Evolutionary conservation across 2,797 vertebrate species (phyloP), one percentile per base, ranked within the genome.

Genomic region (Catamblyrhynchus diadema): DNA sequence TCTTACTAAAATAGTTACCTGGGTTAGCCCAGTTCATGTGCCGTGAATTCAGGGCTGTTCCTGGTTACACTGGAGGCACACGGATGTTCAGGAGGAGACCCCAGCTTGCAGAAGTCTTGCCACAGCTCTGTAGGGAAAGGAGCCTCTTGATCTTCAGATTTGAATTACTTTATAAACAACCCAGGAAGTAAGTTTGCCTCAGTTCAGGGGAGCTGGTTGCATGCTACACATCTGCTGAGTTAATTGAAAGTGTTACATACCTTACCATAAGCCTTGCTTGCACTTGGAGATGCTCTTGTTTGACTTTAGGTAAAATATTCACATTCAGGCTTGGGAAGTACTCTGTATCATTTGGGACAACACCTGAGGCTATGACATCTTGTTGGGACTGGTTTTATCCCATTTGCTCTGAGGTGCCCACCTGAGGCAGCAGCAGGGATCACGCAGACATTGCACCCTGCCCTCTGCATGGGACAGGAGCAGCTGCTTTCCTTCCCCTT

Each of bases 401-500:
- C 56, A 27, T 2, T 27, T 48, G 39, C 39, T 73, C 23, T 24
- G 21, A 73, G 53, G 30, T 37, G 84, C 42, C 19, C 17, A 12
- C 6, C n/a, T 20, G 53, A 50, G 75, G 66, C 41, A 74, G 66
- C 42, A 10, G 59, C 60, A 61, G 48, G 12, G 12, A 32, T 57
- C n/a, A 3, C 2, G 4, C 81, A 65, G 22, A 20, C 32, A 3
- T 57, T 44, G 3, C 3, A 2, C 1, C n/a, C 60, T 73, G n/a
- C 13, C n/a, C 35, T 73, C 48, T 48, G 32, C 32, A 13, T 8
- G 39, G 81, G 35, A 23, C 79, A 74, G 60, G n/a, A 69, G 37
- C 78, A 72, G 37, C 62, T 66, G 64, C 79, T 75, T 54, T 53
- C 28, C 35, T 62, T 39, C 44, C 30, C 30, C 5, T 30, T 64